Evolutionary conservation across 2,888 invertebrate genomes (phyloP).

Genomic region (Mamestra brassicae): DNA sequence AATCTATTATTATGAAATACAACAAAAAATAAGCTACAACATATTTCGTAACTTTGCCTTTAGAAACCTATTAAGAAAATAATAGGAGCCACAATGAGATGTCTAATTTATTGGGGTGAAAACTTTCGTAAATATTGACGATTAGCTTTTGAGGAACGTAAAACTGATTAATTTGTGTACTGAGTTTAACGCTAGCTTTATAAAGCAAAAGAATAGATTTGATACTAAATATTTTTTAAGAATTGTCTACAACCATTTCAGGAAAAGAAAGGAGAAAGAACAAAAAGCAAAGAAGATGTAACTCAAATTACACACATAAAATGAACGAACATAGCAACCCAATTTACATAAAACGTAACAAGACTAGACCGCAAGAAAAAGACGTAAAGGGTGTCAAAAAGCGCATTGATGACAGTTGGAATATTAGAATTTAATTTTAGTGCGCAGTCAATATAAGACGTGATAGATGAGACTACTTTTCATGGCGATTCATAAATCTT

Average conservation of each 20-base stretch:
- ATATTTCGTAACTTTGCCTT: constrained; percentile 42
- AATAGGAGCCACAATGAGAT: constrained; percentile 41
- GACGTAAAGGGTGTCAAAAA: not conserved
- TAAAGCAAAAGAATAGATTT: not conserved
- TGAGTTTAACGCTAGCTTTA: not conserved
- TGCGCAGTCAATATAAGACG: not conserved
- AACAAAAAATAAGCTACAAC: constrained; percentile 42
- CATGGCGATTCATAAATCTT: constrained; percentile 28
- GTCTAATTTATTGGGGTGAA: constrained; percentile 26
- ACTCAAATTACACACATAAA: not conserved
- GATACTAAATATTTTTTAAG: not conserved
- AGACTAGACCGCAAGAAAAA: not conserved
- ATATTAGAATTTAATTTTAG: constrained; percentile 6
- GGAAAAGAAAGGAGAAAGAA: not conserved
- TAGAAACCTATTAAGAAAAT: constrained; percentile 43
- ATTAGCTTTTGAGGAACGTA: constrained; percentile 8
- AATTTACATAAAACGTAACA: not conserved
- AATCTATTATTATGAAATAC: constrained; percentile 54
- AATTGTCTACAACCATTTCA: not conserved
- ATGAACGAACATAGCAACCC: not conserved
- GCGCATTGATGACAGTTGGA: not conserved
- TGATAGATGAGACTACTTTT: constrained; percentile 25
- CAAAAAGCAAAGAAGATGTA: too few relatives aligned
- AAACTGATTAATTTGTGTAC: constrained; percentile 3
- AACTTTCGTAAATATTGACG: constrained; percentile 38